phyloP scores from a whole-genome alignment of 2,888 invertebrate genomes.

The Tromatobia lineatoria region DNA sequence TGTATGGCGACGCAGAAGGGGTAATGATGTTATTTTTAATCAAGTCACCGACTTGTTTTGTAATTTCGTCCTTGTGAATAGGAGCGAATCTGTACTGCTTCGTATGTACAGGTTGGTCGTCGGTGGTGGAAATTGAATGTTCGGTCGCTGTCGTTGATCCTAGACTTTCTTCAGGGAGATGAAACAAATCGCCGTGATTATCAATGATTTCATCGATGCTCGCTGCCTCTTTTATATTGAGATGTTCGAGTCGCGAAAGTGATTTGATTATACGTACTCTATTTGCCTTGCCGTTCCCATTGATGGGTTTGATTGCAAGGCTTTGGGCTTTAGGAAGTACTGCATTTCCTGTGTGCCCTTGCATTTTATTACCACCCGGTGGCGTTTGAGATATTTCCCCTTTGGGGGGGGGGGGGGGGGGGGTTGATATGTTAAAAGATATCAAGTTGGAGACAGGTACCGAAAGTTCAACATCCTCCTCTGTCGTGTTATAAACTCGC shows the following conservation, averaged over 20 bases:
- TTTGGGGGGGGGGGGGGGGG: too few species aligned
- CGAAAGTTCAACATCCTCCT: conserved; percentile 15
- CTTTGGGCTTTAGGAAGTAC: too few species aligned
- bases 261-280: background rate
- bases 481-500: conserved; percentile 6
- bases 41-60: conserved; percentile 40
- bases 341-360: too few species aligned
- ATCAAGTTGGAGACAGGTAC: background rate
- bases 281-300: background rate
- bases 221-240: background rate
- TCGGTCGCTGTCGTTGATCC: conserved; percentile 24
- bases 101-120: conserved; percentile 37
- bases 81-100: conserved; percentile 20
- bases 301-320: background rate
- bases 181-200: too few species aligned
- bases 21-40: conserved; percentile 17
- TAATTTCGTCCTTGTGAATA: conserved; percentile 39
- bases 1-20: conserved; percentile 42
- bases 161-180: background rate
- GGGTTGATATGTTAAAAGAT: background rate
- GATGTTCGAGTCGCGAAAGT: background rate
- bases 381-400: too few species aligned
- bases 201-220: background rate
- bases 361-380: too few species aligned
- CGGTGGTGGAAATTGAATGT: conserved; percentile 2